Percentiles rank a stretch among this genome's conserved stretches.
Conservation (phyloP, 2,888 invertebrate genomes). For the Agonopterix heracliana region DNA sequence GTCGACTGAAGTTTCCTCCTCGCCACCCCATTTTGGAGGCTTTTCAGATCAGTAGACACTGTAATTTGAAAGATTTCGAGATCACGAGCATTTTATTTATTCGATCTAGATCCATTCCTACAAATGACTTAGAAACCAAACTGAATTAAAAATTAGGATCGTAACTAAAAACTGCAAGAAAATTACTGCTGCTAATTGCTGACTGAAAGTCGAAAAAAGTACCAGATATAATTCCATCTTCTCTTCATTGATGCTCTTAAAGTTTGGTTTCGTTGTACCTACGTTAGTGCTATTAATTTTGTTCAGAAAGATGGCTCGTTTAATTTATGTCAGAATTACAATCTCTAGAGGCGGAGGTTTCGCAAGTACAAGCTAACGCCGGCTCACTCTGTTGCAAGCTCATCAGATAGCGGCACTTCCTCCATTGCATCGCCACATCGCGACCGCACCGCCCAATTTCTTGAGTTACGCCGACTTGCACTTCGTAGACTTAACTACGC, state of each 20-base stretch:
- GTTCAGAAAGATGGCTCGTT: constrained; percentile 1
- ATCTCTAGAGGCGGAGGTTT: constrained; percentile 21
- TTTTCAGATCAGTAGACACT: constrained; percentile 37
- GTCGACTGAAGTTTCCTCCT: constrained; percentile 54
- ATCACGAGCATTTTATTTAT: background rate
- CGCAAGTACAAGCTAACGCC: constrained; percentile 20
- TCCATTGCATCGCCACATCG: constrained; percentile 46
- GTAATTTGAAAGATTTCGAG: constrained; percentile 17
- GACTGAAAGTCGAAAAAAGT: too few relatives aligned
- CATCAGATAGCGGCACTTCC: constrained; percentile 55
- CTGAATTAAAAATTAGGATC: too few relatives aligned
- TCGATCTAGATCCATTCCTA: too few relatives aligned
- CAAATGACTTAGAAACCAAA: too few relatives aligned
- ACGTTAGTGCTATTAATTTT: too few relatives aligned
- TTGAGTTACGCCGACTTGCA: constrained; percentile 29
- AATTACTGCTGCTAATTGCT: too few relatives aligned
- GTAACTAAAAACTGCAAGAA: too few relatives aligned
- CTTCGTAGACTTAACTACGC: constrained; percentile 11
- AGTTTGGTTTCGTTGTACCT: too few relatives aligned
- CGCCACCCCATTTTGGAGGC: constrained; percentile 32
- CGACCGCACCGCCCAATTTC: constrained; percentile 43
- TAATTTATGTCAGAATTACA: constrained; percentile 15
- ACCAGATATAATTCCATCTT: too few relatives aligned
- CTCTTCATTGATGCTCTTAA: too few relatives aligned
- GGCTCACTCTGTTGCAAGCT: constrained; percentile 39